Conservation (phyloP, 2,113 vertebrate species). For the Egretta garzetta region DNA sequence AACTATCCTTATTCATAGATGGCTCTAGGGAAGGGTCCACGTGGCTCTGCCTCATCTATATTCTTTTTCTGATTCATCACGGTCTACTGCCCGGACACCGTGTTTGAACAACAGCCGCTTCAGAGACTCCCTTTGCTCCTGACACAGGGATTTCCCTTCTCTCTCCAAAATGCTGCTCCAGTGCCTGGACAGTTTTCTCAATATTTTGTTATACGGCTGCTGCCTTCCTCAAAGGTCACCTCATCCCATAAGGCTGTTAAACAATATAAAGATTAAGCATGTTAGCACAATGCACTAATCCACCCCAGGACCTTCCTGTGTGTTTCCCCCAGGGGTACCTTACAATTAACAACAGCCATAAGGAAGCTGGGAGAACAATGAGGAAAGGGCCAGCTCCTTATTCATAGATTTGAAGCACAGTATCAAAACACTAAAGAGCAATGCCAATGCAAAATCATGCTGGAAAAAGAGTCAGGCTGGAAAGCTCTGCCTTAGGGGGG, state of each 20-base stretch:
- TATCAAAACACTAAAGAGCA: not conserved
- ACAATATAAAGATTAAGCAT: not conserved
- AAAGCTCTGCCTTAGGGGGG: not conserved
- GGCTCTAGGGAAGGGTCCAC: not conserved
- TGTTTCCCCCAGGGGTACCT: not conserved
- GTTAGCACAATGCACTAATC: not conserved
- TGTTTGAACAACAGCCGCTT: not conserved
- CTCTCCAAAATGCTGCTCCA: not conserved
- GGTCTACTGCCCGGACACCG: not conserved
- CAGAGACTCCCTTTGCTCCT: not conserved
- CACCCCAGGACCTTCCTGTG: not conserved
- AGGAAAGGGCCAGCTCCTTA: not conserved
- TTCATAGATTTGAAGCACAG: not conserved
- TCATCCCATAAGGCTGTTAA: not conserved
- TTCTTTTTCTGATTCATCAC: not conserved
- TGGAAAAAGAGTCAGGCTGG: not conserved
- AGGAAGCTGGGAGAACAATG: slow-evolving; percentile 31
- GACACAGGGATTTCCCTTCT: not conserved
- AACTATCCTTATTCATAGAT: not conserved
- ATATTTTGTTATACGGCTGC: not conserved
- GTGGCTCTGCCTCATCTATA: not conserved
- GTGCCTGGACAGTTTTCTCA: not conserved
- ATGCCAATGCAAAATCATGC: not conserved
- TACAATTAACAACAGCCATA: not conserved
- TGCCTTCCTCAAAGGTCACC: not conserved